Base-by-base conservation (phyloP, 2,888 invertebrate species). In the Xestia sexstrigata region DNA sequence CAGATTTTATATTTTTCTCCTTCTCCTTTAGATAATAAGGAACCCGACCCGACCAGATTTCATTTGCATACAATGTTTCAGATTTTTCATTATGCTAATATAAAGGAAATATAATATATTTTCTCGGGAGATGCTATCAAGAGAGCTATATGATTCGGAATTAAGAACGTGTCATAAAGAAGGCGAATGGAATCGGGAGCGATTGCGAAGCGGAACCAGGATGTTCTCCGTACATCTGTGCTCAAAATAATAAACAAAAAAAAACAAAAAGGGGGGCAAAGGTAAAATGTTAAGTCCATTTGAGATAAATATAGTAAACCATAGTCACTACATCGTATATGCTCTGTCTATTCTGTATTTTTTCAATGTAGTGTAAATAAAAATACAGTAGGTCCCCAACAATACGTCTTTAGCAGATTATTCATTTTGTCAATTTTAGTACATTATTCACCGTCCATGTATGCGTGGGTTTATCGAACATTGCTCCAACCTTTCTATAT, bases 51-150 rank as follows among this genome's bases (percentile, higher is more conserved):
- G 23, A 52, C 47, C 42, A 72, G 26, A 84, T 72, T 75, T 72
- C 55, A 70, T 82, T 84, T 84, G 45, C 82, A 70, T 80, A 67
- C 65, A 80, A 66, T 67, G 58, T 82, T 72, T 70, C 66, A 73
- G 66, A 81, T 70, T 84, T 84, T 84, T 76, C 81, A 81, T 76
- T 70, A 67, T 35, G 49, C 42, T 82, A 72, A 76, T 81, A 70
- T 17, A 60, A 63, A 76, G 52, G 62, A 73, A 81, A 76, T 84
- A 55, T 67, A 58, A 70, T 73, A 67, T 70, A 72, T 81, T 81
- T 76, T 67, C 70, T 60, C 58, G 66, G 58, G 60, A 23, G 42
- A 11, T 58, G 62, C 26, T 55, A 65, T 84, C 30, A 67, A 67
- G 63, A 60, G 58, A 63, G 63, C 17, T 39, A 42, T 39, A 55